phyloP scores from a whole-genome alignment of 2,888 invertebrate species.

The Megamerina dolium region DNA sequence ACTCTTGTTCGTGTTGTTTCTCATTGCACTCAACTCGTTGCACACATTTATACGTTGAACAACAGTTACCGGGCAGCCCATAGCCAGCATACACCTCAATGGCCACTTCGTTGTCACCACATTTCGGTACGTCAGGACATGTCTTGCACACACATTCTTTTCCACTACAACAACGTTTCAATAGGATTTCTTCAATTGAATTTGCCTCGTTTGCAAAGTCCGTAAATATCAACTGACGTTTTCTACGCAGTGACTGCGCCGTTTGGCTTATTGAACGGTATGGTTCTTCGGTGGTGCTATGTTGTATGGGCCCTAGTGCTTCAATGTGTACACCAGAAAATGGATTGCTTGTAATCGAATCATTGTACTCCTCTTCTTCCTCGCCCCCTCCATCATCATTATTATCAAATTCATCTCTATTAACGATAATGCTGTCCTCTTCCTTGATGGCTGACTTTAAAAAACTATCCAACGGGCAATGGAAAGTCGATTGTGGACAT shows the following conservation, averaged over 20 bases:
- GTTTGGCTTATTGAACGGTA: background rate
- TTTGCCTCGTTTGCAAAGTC: background rate
- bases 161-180: conserved; percentile 28
- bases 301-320: background rate
- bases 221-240: conserved; percentile 10
- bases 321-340: background rate
- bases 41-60: conserved; percentile 49
- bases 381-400: background rate
- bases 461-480: too few relatives aligned
- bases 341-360: too few relatives aligned
- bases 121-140: conserved; percentile 27
- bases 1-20: conserved; percentile 27
- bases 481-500: too few relatives aligned
- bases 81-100: conserved; percentile 26
- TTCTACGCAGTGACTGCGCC: conserved; percentile 3
- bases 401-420: too few relatives aligned
- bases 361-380: too few relatives aligned
- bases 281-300: background rate
- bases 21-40: conserved; percentile 29
- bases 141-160: conserved; percentile 32
- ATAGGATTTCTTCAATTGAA: conserved; percentile 10
- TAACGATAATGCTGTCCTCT: too few relatives aligned
- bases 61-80: conserved; percentile 47
- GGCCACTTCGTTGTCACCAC: conserved; percentile 24
- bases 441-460: too few relatives aligned